Base-by-base conservation (phyloP, 2,888 invertebrate genomes). In the Camponotus fellah region DNA sequence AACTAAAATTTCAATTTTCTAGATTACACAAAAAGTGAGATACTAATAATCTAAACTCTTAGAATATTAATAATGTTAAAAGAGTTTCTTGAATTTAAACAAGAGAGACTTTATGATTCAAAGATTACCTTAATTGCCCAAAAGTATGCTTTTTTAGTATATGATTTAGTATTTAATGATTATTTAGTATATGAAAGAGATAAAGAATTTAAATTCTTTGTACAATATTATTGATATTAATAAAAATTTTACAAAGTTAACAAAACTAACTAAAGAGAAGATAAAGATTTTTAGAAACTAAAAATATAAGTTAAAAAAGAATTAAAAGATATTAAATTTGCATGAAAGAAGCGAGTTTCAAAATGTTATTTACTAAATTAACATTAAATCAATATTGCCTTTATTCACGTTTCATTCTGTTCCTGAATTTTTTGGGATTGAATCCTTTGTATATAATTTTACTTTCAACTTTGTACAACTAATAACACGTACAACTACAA, bases 391-490 rank as follows among this genome's bases (percentile, higher is more conserved):
- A 10, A n/a, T 17, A 5, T 1, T 26, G 43, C 6, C n/a, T 53
- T n/a, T n/a, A 53, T n/a, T n/a, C 8, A 3, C 12, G n/a, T 53
- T 53, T 53, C 12, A 40, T 37, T 40, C 10, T 32, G 17, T 0
- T 53, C 3, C 21, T 34, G 21, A 21, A 43, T 46, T 66, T 69
- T 69, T 68, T 10, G n/a, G 32, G 2, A 53, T 69, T 53, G n/a
- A 14, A 4, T 49, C 3, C n/a, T 53, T 53, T 53, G 12, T 53
- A 46, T 17, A n/a, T 10, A 71, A 80, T 80, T 80, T 80, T 60
- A 80, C 60, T 80, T 80, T 80, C 60, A 58, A 80, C 46, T 80
- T 62, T n/a, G 34, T 43, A 43, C n/a, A 60, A n/a, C 12, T 26
- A 26, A 26, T 26, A 26, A 26, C 26, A 26, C 26, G 26, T 26